Evolutionary conservation across 2,888 invertebrate genomes (phyloP).

Genomic region (Tridacna gigas): DNA sequence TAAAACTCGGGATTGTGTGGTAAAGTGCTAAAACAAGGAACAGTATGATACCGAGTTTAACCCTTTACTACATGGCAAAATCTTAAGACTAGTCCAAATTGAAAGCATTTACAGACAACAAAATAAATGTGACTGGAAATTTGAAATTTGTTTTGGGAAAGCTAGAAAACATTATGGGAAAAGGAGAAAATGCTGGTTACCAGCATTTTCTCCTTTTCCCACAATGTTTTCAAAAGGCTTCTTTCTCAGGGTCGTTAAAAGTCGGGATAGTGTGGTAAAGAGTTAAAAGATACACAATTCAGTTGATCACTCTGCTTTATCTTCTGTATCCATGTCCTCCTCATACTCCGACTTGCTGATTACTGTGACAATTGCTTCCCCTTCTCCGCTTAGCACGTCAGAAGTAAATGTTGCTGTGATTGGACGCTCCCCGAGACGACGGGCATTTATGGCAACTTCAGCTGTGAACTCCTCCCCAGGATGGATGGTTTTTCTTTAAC

Average conservation of each 20-base stretch:
- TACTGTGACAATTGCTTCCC: slow-evolving; percentile 61
- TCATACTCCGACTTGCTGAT: slow-evolving; percentile 50
- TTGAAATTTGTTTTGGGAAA: too few species aligned
- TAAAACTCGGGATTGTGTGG: too few species aligned
- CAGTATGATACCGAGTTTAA: too few species aligned
- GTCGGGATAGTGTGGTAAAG: not conserved
- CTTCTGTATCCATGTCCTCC: not conserved
- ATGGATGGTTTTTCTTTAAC: slow-evolving; percentile 70
- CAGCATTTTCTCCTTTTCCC: not conserved
- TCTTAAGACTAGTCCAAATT: too few species aligned
- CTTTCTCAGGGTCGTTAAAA: not conserved
- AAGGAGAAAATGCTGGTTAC: not conserved
- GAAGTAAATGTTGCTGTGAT: slow-evolving; percentile 74
- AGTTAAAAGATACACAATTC: too few species aligned
- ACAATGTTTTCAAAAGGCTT: not conserved
- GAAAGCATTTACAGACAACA: too few species aligned
- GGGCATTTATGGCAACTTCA: slow-evolving; percentile 66
- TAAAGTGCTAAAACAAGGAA: too few species aligned
- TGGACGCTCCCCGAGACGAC: slow-evolving; percentile 64
- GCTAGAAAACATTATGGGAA: too few species aligned
- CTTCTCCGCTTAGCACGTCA: slow-evolving; percentile 69
- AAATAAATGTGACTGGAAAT: too few species aligned
- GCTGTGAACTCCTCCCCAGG: slow-evolving; percentile 70
- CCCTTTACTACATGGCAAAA: too few species aligned
- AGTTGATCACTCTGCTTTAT: too few species aligned